phyloP scores from a whole-genome alignment of 2,797 vertebrate species.

The Thamnophis elegans region DNA sequence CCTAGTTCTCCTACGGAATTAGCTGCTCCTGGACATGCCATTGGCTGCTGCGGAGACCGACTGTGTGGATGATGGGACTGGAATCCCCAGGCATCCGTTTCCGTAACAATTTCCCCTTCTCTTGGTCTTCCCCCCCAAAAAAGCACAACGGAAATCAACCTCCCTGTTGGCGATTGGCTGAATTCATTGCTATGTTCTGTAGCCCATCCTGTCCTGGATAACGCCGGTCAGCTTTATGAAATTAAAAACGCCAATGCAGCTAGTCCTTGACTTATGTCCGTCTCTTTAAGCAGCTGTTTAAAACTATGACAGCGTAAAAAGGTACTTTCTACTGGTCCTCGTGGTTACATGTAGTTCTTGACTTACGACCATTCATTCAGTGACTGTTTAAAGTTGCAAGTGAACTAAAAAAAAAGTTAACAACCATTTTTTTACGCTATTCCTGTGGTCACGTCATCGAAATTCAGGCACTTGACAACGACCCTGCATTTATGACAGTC shows the following conservation, averaged over 20 bases:
- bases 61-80: not conserved
- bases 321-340: no score
- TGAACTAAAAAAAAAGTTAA: no score
- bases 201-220: not conserved
- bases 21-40: not conserved
- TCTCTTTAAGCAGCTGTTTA: no score
- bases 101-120: not conserved
- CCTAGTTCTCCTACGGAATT: not conserved
- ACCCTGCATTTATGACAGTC: no score
- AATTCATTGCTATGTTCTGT: not conserved
- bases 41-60: not conserved
- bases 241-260: not conserved
- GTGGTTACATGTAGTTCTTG: no score
- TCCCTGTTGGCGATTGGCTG: not conserved
- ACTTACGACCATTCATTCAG: no score
- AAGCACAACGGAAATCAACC: not conserved
- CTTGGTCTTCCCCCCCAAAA: not conserved
- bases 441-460: no score
- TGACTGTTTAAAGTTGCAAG: no score
- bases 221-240: not conserved
- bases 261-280: not conserved
- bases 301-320: no score
- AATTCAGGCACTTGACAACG: no score
- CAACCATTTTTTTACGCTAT: no score
- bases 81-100: not conserved